These are phyloP conservation scores for Bubalus kerabau DNA, from an alignment of 2,113 vertebrate species.

Conservation along the genomic window DNA sequence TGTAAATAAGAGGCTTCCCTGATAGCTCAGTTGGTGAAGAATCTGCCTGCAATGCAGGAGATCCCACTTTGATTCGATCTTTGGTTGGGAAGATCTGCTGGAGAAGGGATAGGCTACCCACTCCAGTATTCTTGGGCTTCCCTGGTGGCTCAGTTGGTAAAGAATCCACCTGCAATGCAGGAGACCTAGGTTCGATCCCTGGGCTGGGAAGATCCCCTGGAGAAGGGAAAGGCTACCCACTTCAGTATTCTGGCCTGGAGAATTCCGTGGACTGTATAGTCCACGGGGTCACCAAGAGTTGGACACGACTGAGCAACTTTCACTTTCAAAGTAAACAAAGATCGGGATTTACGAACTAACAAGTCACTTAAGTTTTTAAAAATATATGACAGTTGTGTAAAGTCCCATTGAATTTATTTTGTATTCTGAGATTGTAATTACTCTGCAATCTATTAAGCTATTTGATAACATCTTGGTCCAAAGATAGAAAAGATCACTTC, in stretches of 20 bases:
- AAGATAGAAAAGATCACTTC: background rate
- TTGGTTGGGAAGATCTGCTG: background rate
- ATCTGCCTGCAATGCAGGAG: background rate
- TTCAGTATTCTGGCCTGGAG: background rate
- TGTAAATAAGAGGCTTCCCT: background rate
- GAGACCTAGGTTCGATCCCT: too few relatives aligned
- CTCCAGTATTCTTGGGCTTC: background rate
- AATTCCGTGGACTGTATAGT: background rate
- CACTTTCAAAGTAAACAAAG: background rate
- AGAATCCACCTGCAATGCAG: background rate
- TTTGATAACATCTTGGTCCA: background rate
- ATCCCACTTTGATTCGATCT: background rate
- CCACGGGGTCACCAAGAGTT: background rate
- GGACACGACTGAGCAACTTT: rapidly evolving
- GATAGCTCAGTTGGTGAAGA: background rate
- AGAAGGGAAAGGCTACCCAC: background rate
- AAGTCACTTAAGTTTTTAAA: background rate
- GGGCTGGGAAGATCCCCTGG: too few relatives aligned
- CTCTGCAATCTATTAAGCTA: background rate
- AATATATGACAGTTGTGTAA: rapidly evolving
- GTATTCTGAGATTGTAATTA: background rate
- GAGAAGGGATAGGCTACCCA: background rate
- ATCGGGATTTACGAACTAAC: background rate
- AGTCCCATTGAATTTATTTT: background rate
- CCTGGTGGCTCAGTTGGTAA: background rate